Percentiles rank a stretch among this genome's conserved stretches.
These are phyloP conservation scores for Takifugu rubripes DNA, from an alignment of 2,797 vertebrate species.

Conservation along the genomic window DNA sequence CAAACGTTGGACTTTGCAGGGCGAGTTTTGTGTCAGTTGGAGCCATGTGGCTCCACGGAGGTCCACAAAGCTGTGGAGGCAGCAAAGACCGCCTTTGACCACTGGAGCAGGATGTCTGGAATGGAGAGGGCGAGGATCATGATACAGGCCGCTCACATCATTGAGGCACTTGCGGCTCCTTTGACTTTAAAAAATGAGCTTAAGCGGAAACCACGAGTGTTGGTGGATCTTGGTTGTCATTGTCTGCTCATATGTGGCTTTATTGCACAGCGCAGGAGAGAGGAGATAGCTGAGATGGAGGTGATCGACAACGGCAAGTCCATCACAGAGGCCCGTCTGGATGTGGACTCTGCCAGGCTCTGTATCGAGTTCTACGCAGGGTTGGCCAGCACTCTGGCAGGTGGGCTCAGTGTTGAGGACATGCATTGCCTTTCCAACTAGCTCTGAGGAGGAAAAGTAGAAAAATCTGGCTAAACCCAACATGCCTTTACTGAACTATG, in stretches of 20 bases:
- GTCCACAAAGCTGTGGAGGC: conserved; percentile 84
- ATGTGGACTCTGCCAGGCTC: conserved; percentile 86
- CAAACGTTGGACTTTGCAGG: conserved; percentile 65
- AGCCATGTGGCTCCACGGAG: conserved; percentile 81
- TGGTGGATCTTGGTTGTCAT: no score
- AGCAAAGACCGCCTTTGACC: conserved; percentile 81
- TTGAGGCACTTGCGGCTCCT: conserved; percentile 74
- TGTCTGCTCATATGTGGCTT: conserved; percentile 1
- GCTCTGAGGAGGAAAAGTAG: no score
- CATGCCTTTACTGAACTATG: no score
- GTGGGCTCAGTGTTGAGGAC: conserved; percentile 37
- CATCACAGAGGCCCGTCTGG: conserved; percentile 86
- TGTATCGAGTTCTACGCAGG: conserved; percentile 91
- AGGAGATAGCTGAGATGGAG: conserved; percentile 80
- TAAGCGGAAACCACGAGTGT: no score
- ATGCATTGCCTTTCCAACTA: no score
- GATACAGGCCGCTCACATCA: conserved; percentile 87
- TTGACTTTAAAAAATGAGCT: no score
- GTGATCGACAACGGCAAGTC: conserved; percentile 94
- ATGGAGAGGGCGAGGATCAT: conserved; percentile 88
- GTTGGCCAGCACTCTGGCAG: conserved; percentile 83
- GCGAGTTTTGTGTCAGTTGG: conserved; percentile 82
- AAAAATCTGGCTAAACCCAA: no score
- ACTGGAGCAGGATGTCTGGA: conserved; percentile 88
- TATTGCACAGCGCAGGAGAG: conserved; percentile 77